Evolutionary conservation across 2,888 invertebrate species (phyloP), one percentile per base, ranked within the genome.

Genomic region (Andrena fulva): DNA sequence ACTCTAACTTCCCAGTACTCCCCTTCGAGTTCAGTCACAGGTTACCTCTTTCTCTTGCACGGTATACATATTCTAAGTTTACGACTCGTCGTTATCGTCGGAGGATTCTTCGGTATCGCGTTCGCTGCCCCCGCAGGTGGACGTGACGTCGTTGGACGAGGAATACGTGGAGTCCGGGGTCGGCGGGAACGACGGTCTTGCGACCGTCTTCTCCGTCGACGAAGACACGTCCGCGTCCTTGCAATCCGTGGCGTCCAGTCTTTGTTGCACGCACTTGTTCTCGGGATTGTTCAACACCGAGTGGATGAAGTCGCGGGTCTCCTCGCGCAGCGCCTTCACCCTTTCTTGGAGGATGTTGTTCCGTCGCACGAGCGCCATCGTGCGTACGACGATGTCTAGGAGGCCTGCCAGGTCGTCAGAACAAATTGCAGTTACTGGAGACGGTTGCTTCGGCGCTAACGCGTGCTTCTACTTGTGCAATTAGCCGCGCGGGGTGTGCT

Each of bases 331-430:
- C 0, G 92, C 91, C 35, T 92, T 87, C 3, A 93, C 88, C n/a
- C 87, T 88, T 63, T 89, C 88, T 67, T 92, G 92, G 20, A 93
- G 87, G 33, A 92, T 86, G 59, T 91, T 87, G 74, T 93, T 93
- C 16, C 92, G 87, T 31, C 89, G 88, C 7, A 91, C 86, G 12
- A 93, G 85, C 20, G 89, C 89, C 70, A 93, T 86, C 5, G 92
- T 93, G 42, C 92, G 89, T 1, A 89, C 79, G 0, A 92, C 85
- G 33, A 92, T 91, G 60, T 88, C 89, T 27, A 92, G 64, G 3
- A 92, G 89, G 81, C 89, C 92, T 92, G 73, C 20, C 42, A 73
- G 27, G 24, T 24, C n/a, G 35, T 29, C 6, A 60, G 24, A 71
- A 62, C 2, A 71, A 48, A 71, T 50, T 5, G 0, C 1, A 31